A percentile compares a stretch with the other conserved stretches of the same genome.
These are phyloP conservation scores for Spodoptera littoralis DNA, from an alignment of 2,888 invertebrate genomes.

Conservation along the genomic window DNA sequence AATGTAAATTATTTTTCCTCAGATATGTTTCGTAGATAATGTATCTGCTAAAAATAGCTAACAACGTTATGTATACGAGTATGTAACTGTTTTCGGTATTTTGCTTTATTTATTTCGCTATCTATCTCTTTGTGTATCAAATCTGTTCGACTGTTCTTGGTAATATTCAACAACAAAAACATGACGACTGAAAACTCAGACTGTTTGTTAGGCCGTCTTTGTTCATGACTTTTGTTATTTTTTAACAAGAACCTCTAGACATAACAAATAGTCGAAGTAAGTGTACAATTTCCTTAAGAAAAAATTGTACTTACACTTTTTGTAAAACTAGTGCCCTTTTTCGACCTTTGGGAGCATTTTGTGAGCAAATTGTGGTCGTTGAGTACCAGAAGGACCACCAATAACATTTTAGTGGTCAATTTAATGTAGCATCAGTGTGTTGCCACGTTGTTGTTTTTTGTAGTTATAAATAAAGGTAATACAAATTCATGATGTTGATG, in stretches of 20 bases:
- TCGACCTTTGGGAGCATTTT: conserved; percentile 11
- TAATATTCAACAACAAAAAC: too few species aligned
- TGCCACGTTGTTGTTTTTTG: background rate
- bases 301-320: conserved; percentile 28
- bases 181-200: background rate
- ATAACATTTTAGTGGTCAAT: conserved; percentile 28
- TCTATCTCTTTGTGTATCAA: too few species aligned
- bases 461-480: too few species aligned
- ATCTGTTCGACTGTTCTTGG: too few species aligned
- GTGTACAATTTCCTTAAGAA: conserved; percentile 17
- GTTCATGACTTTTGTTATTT: conserved; percentile 10
- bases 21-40: too few species aligned
- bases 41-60: too few species aligned
- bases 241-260: conserved; percentile 15
- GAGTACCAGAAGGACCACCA: conserved; percentile 9
- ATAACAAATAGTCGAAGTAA: conserved; percentile 17
- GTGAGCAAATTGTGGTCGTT: conserved; percentile 7
- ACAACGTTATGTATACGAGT: too few species aligned
- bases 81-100: too few species aligned
- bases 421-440: conserved; percentile 13
- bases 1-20: conserved; percentile 6
- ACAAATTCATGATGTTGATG: too few species aligned
- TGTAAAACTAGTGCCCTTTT: conserved; percentile 1
- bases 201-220: background rate
- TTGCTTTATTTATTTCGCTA: too few species aligned